Conservation (phyloP, 1,140 invertebrate species). For the Tetramorium simillimum region DNA sequence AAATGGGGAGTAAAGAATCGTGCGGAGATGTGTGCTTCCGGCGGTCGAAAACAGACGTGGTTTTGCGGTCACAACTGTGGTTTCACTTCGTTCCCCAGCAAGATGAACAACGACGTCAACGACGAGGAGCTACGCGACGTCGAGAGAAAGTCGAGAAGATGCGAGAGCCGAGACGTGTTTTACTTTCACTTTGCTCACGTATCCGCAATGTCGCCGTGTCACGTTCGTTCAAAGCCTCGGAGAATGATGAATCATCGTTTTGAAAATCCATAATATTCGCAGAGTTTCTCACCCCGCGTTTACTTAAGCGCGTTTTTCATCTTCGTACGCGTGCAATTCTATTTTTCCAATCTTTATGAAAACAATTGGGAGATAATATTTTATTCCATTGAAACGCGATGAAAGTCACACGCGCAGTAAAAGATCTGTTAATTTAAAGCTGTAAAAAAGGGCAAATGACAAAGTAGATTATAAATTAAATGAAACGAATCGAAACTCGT, state of each 20-base stretch:
- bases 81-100: conserved; percentile 6
- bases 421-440: not conserved
- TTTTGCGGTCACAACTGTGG: not conserved
- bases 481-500: not conserved
- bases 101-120: not conserved
- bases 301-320: not conserved
- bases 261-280: not conserved
- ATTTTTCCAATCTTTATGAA: not conserved
- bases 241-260: conserved; percentile 12
- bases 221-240: not conserved
- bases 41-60: not conserved
- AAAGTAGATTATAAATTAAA: not conserved
- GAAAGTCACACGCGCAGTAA: not conserved
- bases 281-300: not conserved
- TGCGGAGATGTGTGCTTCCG: not conserved
- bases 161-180: conserved; percentile 4
- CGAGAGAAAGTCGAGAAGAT: conserved; percentile 33
- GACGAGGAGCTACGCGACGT: not conserved
- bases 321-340: no score
- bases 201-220: not conserved
- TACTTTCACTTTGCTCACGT: conserved; percentile 24
- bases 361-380: not conserved
- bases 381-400: not conserved
- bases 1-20: not conserved
- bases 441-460: not conserved